Percentiles rank a stretch among this genome's conserved stretches.
phyloP scores from a whole-genome alignment of 2,888 invertebrate species.

The Tiphia femorata region DNA sequence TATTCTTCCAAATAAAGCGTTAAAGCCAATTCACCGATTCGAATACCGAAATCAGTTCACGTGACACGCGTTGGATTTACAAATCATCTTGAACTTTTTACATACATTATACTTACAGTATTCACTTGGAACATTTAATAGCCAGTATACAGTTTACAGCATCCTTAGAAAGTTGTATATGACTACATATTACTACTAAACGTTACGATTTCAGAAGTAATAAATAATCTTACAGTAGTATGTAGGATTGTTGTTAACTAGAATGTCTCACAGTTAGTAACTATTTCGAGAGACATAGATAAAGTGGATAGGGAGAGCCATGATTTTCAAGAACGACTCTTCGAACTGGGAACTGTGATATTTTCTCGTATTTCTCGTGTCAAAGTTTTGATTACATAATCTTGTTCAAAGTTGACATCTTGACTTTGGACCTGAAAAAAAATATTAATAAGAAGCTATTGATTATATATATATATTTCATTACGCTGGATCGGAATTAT shows the following conservation, averaged over 20 bases:
- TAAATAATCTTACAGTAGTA: conserved; percentile 59
- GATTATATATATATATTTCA: conserved; percentile 14
- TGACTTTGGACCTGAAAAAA: conserved; percentile 31
- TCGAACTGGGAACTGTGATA: conserved; percentile 65
- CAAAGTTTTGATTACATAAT: conserved; percentile 41
- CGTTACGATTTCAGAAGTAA: conserved; percentile 60
- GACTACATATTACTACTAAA: conserved; percentile 62
- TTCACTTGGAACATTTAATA: conserved; percentile 65
- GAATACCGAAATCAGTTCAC: conserved; percentile 32
- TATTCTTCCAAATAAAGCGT: too few relatives aligned
- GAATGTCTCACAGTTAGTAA: conserved; percentile 52
- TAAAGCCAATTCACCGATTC: too few relatives aligned
- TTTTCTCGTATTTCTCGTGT: conserved; percentile 62
- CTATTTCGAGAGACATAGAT: conserved; percentile 52
- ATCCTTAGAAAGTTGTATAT: conserved; percentile 65
- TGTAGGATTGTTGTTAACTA: conserved; percentile 66
- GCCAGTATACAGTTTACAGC: conserved; percentile 63
- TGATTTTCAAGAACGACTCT: conserved; percentile 53
- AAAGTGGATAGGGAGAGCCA: conserved; percentile 52
- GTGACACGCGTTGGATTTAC: conserved; percentile 36
- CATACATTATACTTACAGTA: conserved; percentile 63
- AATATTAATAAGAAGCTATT: conserved; percentile 24
- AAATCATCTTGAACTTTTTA: conserved; percentile 50
- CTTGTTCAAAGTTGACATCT: conserved; percentile 34
- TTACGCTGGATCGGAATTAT: conserved; percentile 34